Conservation (phyloP, 2,113 vertebrate species). For the Paramormyrops kingsleyae region DNA sequence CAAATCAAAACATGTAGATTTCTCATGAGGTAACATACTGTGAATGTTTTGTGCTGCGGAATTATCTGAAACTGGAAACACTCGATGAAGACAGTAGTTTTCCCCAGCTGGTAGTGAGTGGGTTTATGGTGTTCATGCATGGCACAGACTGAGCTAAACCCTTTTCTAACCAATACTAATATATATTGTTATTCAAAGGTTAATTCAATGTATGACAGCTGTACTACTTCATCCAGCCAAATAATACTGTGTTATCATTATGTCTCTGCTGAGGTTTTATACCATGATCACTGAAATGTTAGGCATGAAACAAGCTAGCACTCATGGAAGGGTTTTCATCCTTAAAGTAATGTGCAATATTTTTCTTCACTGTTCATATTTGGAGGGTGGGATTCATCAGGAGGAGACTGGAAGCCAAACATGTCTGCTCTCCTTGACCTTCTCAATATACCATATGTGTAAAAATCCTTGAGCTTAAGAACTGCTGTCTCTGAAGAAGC, state of each 20-base stretch:
- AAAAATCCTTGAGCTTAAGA: not conserved
- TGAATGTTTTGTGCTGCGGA: not conserved
- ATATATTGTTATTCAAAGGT: not conserved
- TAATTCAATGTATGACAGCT: not conserved
- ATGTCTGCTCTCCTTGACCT: not conserved
- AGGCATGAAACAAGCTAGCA: not conserved
- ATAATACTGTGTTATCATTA: not conserved
- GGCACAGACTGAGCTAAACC: not conserved
- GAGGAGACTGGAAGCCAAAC: not conserved
- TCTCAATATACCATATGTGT: conserved; percentile 1
- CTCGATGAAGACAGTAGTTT: not conserved
- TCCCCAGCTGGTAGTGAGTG: not conserved
- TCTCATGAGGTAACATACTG: not conserved
- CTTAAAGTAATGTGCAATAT: not conserved
- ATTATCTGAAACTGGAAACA: not conserved
- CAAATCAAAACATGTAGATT: not conserved
- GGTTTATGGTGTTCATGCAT: not conserved
- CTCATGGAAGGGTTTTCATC: not conserved
- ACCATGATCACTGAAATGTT: not conserved
- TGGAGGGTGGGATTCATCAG: not conserved
- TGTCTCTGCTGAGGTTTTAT: not conserved
- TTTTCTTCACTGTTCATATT: not conserved
- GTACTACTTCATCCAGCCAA: not conserved
- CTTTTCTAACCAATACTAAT: not conserved
- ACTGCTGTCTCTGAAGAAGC: not conserved